A percentile compares a stretch with the other conserved stretches of the same genome.
Evolutionary conservation across 2,888 invertebrate genomes (phyloP).

Genomic region (Morpho deidamia): DNA sequence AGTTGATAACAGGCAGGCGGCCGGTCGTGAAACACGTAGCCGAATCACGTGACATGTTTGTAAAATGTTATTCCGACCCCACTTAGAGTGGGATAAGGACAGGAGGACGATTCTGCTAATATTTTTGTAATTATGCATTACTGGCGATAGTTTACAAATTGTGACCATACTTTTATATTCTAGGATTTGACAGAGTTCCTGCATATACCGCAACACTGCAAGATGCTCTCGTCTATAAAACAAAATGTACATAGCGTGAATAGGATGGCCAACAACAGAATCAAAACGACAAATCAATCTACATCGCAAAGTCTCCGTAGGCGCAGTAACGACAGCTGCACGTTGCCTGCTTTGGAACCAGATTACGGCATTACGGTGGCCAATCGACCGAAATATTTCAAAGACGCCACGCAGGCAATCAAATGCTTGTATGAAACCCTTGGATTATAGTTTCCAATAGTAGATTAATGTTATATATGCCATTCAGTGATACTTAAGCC

Average conservation of each 20-base stretch:
- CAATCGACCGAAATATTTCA: conserved; percentile 60
- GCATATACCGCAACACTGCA: conserved; percentile 53
- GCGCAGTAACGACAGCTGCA: conserved; percentile 14
- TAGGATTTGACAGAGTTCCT: conserved; percentile 59
- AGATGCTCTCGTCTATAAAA: conserved; percentile 55
- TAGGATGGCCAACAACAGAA: conserved; percentile 50
- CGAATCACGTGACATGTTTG: too few species aligned
- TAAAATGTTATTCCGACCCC: too few species aligned
- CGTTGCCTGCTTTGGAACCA: conserved; percentile 56
- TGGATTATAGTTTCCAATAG: too few species aligned
- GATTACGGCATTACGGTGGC: conserved; percentile 60
- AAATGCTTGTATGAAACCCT: conserved; percentile 56
- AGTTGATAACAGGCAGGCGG: too few species aligned
- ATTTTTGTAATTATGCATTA: too few species aligned
- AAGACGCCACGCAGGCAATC: conserved; percentile 63
- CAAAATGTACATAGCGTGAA: conserved; percentile 51
- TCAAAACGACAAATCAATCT: conserved; percentile 42
- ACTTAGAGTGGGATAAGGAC: too few species aligned
- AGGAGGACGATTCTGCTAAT: too few species aligned
- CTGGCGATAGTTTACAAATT: too few species aligned
- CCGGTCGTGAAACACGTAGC: too few species aligned
- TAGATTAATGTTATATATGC: too few species aligned
- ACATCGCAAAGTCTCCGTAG: conserved; percentile 32
- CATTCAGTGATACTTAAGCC: too few species aligned
- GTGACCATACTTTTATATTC: too few species aligned